Base-by-base conservation (phyloP, 2,113 vertebrate genomes). In the Mystacornis crossleyi region DNA sequence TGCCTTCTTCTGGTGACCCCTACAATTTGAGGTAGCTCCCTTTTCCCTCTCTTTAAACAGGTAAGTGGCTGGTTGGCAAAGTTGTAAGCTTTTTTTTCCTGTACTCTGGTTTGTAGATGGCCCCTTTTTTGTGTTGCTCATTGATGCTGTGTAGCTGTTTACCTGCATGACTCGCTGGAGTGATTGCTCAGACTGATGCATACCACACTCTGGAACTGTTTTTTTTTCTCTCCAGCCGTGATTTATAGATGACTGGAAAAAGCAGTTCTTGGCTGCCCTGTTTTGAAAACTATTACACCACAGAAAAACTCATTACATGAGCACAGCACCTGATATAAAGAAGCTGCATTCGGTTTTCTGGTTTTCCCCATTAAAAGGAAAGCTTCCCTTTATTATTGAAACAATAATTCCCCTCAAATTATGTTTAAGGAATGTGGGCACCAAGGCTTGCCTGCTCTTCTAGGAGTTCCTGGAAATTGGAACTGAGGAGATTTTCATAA, bases 221-320 rank as follows among this genome's bases (percentile, higher is more conserved):
- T 81, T 55, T 55, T 93, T 79, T 57, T 89, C 73, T 93, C 34
- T 93, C 60, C 69, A 89, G 7, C 26, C 71, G 53, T 94, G 89
- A 93, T 96, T 93, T 96, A 83, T 89, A 89, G 81, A 81, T 90
- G 96, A 88, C 60, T 66, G 55, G 43, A 95, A 73, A 81, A 64
- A 71, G 73, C 66, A 91, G 54, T 94, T 79, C 54, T 94, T 94
- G 87, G 54, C 86, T 97, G 61, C 26, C 36, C 61, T 93, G 72
- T 88, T 96, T 92, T 95, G 77, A 96, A 78, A 94, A 90, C 66
- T 62, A 7, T 47, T 94, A 53, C 9, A 15, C 45, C 86, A 21
- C 12, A 78, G 67, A 88, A 94, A 60, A 90, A 38, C 58, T 93
- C 66, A 57, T 50, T 42, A 83, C 57, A 61, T 42, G 74, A 86